Conservation (phyloP, 2,888 invertebrate species). For the Myopa testacea region DNA sequence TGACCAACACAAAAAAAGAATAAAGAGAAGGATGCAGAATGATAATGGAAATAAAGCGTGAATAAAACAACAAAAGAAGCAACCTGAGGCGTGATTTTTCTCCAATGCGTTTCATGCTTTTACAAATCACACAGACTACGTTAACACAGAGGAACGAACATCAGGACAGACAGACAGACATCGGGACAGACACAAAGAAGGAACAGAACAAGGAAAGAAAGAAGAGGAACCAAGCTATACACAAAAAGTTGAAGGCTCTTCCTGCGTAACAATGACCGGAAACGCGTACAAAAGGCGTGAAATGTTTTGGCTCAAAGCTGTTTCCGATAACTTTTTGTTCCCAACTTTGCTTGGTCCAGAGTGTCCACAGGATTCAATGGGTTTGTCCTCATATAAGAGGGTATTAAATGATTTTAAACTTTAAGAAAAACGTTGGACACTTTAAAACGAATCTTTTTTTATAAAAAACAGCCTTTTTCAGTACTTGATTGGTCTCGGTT, state of each 20-base stretch:
- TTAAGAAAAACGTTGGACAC: too few relatives aligned
- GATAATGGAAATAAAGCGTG: slow-evolving; percentile 33
- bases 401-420: too few relatives aligned
- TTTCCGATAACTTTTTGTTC: slow-evolving; percentile 16
- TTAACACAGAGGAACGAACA: not conserved
- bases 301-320: slow-evolving; percentile 13
- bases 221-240: not conserved
- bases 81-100: slow-evolving; percentile 25
- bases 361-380: too few relatives aligned
- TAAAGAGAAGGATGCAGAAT: not conserved
- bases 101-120: slow-evolving; percentile 14
- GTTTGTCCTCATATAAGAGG: too few relatives aligned
- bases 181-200: not conserved
- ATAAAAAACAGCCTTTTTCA: too few relatives aligned
- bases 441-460: too few relatives aligned
- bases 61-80: slow-evolving; percentile 24
- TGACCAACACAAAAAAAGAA: not conserved
- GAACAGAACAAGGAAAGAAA: not conserved
- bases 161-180: not conserved
- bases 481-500: too few relatives aligned
- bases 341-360: not conserved
- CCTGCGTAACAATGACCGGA: slow-evolving; percentile 29
- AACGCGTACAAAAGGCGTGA: slow-evolving; percentile 13
- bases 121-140: slow-evolving; percentile 15
- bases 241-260: not conserved